Evolutionary conservation across 1,140 invertebrate genomes (phyloP).

Genomic region (Ceratitis capitata): DNA sequence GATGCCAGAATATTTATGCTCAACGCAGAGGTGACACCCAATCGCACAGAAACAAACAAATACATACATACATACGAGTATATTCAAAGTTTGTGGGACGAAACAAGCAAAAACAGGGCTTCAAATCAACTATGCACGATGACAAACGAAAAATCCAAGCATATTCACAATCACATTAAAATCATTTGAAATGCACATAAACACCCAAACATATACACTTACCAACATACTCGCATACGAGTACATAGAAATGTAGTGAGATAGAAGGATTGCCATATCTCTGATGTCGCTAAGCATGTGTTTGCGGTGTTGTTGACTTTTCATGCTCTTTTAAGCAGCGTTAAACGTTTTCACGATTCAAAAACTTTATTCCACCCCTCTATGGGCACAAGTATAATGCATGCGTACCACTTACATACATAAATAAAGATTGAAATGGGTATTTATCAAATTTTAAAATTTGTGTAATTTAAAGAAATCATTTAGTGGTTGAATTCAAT

Average conservation of each 20-base stretch:
- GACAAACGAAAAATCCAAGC: constrained; percentile 60
- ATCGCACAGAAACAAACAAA: neutral
- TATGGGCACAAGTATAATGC: neutral
- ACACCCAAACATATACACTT: neutral
- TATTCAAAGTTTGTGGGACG: constrained; percentile 19
- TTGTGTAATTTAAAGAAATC: neutral
- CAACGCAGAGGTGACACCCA: neutral
- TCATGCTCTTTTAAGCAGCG: constrained; percentile 63
- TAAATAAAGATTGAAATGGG: neutral
- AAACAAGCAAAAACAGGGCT: neutral
- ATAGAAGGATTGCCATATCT: neutral
- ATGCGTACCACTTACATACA: too few relatives aligned
- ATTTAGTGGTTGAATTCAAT: neutral
- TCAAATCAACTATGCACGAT: constrained; percentile 52
- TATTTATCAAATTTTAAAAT: neutral
- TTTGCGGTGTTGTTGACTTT: constrained; percentile 56
- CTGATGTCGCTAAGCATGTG: constrained; percentile 16
- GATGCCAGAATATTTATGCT: neutral
- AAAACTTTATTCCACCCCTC: constrained; percentile 30
- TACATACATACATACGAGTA: neutral
- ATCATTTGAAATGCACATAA: constrained; percentile 16
- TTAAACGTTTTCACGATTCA: constrained; percentile 39
- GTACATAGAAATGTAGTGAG: neutral
- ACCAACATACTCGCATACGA: neutral
- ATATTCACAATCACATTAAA: neutral